Conservation (phyloP, 2,888 invertebrate genomes). For the Parapristionchus giblindavisi region DNA sequence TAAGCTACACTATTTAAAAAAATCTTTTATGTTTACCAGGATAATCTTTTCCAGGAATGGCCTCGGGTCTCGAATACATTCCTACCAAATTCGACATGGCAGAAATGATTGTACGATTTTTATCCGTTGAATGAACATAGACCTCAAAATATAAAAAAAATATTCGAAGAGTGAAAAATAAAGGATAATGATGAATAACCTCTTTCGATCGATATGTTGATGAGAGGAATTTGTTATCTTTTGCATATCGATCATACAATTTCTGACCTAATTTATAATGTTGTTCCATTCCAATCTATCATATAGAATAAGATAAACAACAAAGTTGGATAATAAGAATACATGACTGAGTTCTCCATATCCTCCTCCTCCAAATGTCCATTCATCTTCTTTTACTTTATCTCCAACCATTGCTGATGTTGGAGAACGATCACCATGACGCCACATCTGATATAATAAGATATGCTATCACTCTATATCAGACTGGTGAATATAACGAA, state of each 20-base stretch:
- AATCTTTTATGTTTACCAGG: too few species aligned
- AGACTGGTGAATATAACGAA: too few species aligned
- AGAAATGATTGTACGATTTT: slow-evolving; percentile 18
- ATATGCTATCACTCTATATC: too few species aligned
- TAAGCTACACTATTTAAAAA: too few species aligned
- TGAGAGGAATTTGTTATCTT: slow-evolving; percentile 9
- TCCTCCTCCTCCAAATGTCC: slow-evolving; percentile 31
- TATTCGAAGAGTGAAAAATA: too few species aligned
- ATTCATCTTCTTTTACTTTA: slow-evolving; percentile 8
- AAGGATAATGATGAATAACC: too few species aligned
- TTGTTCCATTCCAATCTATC: slow-evolving; percentile 12
- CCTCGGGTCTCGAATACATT: slow-evolving; percentile 28
- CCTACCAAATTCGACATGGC: slow-evolving; percentile 20
- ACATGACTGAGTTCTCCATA: slow-evolving; percentile 25
- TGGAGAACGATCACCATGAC: slow-evolving; percentile 20
- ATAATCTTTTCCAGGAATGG: slow-evolving; percentile 13
- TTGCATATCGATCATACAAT: slow-evolving; percentile 5
- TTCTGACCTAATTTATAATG: slow-evolving; percentile 23
- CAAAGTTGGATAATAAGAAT: not conserved
- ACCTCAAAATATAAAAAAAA: too few species aligned
- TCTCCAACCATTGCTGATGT: slow-evolving; percentile 21
- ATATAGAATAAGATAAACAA: not conserved
- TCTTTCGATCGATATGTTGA: slow-evolving; percentile 3
- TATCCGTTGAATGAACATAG: slow-evolving; percentile 27
- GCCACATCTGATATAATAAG: slow-evolving; percentile 32